These are phyloP conservation scores for Chalcosyrphus nemorum DNA, from an alignment of 2,888 invertebrate species.

Conservation along the genomic window DNA sequence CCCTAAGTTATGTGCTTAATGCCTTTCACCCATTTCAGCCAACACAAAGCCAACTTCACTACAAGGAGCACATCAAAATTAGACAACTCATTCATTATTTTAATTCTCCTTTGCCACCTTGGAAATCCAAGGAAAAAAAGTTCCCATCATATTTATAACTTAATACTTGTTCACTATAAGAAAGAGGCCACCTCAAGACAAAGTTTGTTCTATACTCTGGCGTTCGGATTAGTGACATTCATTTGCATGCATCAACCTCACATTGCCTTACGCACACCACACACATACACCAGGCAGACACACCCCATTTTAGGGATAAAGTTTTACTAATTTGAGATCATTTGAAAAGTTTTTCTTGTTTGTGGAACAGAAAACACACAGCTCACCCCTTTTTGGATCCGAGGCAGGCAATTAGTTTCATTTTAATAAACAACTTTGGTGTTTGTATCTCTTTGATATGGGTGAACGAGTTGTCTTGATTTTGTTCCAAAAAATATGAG, in stretches of 20 bases:
- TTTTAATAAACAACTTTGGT: constrained; percentile 60
- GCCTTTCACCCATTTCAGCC: background rate
- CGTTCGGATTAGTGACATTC: constrained; percentile 57
- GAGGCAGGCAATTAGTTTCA: constrained; percentile 60
- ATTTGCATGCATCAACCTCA: constrained; percentile 63
- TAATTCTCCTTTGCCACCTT: constrained; percentile 39
- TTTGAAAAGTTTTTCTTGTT: constrained; percentile 71
- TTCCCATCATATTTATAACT: constrained; percentile 46
- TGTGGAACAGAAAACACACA: constrained; percentile 37
- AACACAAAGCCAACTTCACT: background rate
- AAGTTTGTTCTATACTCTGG: constrained; percentile 46
- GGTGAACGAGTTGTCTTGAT: constrained; percentile 2
- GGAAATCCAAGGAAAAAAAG: constrained; percentile 25
- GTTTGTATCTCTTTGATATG: constrained; percentile 4
- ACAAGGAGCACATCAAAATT: background rate
- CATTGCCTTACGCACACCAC: constrained; percentile 29
- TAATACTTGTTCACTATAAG: constrained; percentile 11
- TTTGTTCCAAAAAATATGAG: too few relatives aligned
- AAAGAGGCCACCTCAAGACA: constrained; percentile 25
- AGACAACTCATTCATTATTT: constrained; percentile 39
- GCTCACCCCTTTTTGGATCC: constrained; percentile 6
- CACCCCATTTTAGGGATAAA: constrained; percentile 32
- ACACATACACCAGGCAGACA: background rate
- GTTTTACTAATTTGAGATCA: constrained; percentile 67
- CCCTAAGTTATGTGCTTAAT: too few relatives aligned